Base-by-base conservation (phyloP, 2,113 vertebrate genomes). In the Ciconia boyciana region DNA sequence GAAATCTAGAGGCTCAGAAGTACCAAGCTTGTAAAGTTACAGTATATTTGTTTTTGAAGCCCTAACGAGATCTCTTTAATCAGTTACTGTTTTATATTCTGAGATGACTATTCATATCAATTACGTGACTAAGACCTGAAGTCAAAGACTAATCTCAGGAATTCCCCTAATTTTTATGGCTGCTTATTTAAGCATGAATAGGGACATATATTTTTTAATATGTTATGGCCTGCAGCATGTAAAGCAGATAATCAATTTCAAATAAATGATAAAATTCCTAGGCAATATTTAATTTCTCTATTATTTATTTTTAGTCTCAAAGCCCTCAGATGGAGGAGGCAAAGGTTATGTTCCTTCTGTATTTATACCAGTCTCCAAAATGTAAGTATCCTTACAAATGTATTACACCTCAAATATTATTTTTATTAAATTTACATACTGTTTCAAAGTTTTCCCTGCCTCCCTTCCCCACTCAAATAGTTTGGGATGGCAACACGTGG, bases 311-410 rank as follows among this genome's bases (percentile, higher is more conserved):
- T 94, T 71, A 98, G 98, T 96, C 80, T 98, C 98, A 79, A 98
- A 98, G 94, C 98, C 98, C 49, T 98, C 98, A 20, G 98, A 98
- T 64, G 98, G 97, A 90, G 98, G 97, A 86, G 97, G 86, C 77
- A 98, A 98, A 97, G 98, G 98, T 58, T 99, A 99, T 52, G 99
- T 99, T 72, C 98, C 98, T 43, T 99, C 99, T 12, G 98, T 98
- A 51, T 98, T 99, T 96, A 99, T 99, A 85, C 99, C 99, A 85
- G 98, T 99, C 97, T 99, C 99, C 36, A 98, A 99, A 96, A 98
- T 99, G 99, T 99, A 96, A 99, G 99, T 99, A 97, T 90, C 26
- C 43, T 74, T 25, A 75, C 5, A 48, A 9, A 20, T 24, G 4
- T 43, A 22, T 55, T 87, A 46, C 20, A 49, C 17, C 65, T 83